Base-by-base conservation (phyloP, 2,113 vertebrate genomes). In the Oreochromis aureus region DNA sequence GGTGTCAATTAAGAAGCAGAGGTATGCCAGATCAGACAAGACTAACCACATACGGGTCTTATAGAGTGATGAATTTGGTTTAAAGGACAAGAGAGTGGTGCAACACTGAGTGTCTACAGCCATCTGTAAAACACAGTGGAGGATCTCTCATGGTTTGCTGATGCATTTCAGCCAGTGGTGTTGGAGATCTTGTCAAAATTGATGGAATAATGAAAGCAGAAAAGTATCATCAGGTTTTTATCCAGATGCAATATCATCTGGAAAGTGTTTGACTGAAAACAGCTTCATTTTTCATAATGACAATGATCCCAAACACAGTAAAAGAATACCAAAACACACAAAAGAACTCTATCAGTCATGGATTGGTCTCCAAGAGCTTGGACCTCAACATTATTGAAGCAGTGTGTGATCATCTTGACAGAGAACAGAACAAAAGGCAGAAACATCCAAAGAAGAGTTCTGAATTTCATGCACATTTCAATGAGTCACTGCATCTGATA, bases 351-450 rank as follows among this genome's bases (percentile, higher is more conserved):
- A 41, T 13, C 63, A 22, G 6, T 41, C 34, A 69, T 15, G 11
- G 36, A 41, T 69, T 69, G 19, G 63, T 8, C 19, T 22, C 63
- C 3, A 39, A 69, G 34, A 41, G 4, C 19, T 63, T 39, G 61
- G 61, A 36, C 63, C 36, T 41, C 11, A 39, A 41, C 34, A 41
- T 69, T 41, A 5, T 69, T 41, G 22, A 69, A 41, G 34, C 7
- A 0, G 11, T 69, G 19, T 69, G 1, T 39, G 63, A 71, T 15
- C 36, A 41, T 24, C 36, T 44, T 71, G 63, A 71, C 36, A 71
- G 63, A 71, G 41, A 44, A 69, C 63, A 41, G 63, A 69, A 71
- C 63, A 71, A 71, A 44, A 44, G 7, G 63, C 63, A 44, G 36
- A 41, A 44, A 0, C 63, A 56, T 22, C 53, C 53, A 22, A 22